Conservation (phyloP, 2,888 invertebrate species). For the Scaptomyza flava region DNA sequence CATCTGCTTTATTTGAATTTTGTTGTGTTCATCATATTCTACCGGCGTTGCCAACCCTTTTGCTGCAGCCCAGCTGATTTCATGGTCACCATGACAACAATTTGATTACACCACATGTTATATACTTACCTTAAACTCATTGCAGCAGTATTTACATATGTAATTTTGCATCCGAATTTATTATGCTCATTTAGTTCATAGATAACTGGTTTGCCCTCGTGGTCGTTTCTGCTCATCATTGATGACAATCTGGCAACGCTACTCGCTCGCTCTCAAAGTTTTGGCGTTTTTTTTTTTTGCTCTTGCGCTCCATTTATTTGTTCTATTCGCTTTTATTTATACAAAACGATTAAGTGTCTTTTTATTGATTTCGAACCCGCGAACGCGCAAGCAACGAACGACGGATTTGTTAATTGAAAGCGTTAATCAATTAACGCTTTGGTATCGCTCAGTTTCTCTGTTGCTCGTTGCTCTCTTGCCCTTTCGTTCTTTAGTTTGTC, state of each 20-base stretch:
- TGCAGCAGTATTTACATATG: not conserved
- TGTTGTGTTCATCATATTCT: slow-evolving; percentile 66
- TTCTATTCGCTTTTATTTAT: slow-evolving; percentile 70
- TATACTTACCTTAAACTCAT: slow-evolving; percentile 4
- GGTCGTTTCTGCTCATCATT: not conserved
- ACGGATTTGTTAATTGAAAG: slow-evolving; percentile 62
- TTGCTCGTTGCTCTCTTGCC: slow-evolving; percentile 21
- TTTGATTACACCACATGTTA: not conserved
- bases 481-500: slow-evolving; percentile 30
- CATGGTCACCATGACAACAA: slow-evolving; percentile 13
- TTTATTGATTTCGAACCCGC: slow-evolving; percentile 60
- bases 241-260: slow-evolving; percentile 60
- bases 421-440: slow-evolving; percentile 63
- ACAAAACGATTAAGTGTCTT: slow-evolving; percentile 52
- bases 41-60: slow-evolving; percentile 44
- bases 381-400: slow-evolving; percentile 32
- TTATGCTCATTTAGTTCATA: not conserved
- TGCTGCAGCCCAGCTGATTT: slow-evolving; percentile 19
- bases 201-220: not conserved
- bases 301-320: slow-evolving; percentile 61
- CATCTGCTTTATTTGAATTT: slow-evolving; percentile 46
- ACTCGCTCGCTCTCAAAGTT: slow-evolving; percentile 37
- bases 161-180: not conserved
- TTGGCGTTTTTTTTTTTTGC: slow-evolving; percentile 41
- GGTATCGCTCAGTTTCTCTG: slow-evolving; percentile 18